Conservation (phyloP, 2,797 vertebrate species). For the Mus caroli region DNA sequence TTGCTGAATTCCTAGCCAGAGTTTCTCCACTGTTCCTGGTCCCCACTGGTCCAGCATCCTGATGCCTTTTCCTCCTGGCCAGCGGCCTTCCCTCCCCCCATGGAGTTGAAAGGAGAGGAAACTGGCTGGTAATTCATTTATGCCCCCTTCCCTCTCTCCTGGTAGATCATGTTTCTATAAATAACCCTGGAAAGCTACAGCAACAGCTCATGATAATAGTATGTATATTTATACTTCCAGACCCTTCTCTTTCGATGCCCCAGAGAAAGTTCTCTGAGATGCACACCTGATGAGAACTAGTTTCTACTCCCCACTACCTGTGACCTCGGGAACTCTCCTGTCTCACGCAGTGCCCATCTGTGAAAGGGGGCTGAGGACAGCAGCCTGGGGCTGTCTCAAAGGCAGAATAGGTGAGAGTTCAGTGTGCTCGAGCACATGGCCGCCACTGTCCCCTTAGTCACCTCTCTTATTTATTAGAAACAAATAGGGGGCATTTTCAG, state of each 20-base stretch:
- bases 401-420: background rate
- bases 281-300: background rate
- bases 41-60: background rate
- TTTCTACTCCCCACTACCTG: background rate
- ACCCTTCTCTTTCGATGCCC: background rate
- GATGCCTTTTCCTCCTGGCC: slow-evolving; percentile 81
- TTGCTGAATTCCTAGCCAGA: background rate
- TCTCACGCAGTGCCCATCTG: background rate
- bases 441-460: background rate
- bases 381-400: background rate
- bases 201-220: slow-evolving; percentile 5
- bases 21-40: background rate
- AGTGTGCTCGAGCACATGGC: background rate
- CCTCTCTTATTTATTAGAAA: background rate
- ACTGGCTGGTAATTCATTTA: slow-evolving; percentile 76
- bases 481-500: background rate
- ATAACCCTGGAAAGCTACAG: slow-evolving; percentile 55
- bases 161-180: slow-evolving; percentile 68
- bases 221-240: slow-evolving; percentile 22
- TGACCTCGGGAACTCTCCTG: background rate
- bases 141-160: slow-evolving; percentile 16
- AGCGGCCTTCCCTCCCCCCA: background rate
- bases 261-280: background rate
- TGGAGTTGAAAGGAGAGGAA: slow-evolving; percentile 75
- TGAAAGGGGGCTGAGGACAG: background rate